Evolutionary conservation across 2,113 vertebrate genomes (phyloP).

Genomic region (Geococcyx californianus): DNA sequence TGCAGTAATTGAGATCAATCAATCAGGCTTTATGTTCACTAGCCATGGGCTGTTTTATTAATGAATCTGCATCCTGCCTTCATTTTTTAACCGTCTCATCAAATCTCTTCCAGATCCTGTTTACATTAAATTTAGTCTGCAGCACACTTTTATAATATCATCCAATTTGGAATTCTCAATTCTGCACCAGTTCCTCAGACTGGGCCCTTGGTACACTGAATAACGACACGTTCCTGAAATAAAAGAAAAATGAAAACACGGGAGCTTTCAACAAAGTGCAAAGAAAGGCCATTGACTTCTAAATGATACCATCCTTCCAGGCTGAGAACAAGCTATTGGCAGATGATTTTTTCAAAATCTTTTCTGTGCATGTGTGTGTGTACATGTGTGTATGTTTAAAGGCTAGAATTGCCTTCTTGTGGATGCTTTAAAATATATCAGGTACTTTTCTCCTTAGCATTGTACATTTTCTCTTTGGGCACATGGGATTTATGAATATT

Average conservation of each 20-base stretch:
- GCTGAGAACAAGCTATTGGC: not conserved
- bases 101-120: slow-evolving; percentile 42
- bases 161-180: not conserved
- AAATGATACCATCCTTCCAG: slow-evolving; percentile 1
- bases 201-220: not conserved
- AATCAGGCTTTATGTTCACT: slow-evolving; percentile 33
- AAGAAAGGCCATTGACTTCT: not conserved
- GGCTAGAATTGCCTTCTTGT: not conserved
- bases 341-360: not conserved
- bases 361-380: not conserved
- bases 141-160: not conserved
- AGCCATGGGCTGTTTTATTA: slow-evolving; percentile 28
- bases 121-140: slow-evolving; percentile 34
- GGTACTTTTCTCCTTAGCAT: slow-evolving; percentile 29
- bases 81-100: slow-evolving; percentile 27
- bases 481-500: slow-evolving; percentile 61
- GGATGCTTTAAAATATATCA: slow-evolving; percentile 23
- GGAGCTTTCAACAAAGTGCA: not conserved
- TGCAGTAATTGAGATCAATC: slow-evolving; percentile 55
- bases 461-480: slow-evolving; percentile 27
- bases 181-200: not conserved
- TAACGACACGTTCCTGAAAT: not conserved
- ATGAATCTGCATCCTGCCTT: slow-evolving; percentile 33
- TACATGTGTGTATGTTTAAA: not conserved
- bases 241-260: slow-evolving; percentile 28